Conservation (phyloP, 1,140 invertebrate species). For the Drosophila insularis region DNA sequence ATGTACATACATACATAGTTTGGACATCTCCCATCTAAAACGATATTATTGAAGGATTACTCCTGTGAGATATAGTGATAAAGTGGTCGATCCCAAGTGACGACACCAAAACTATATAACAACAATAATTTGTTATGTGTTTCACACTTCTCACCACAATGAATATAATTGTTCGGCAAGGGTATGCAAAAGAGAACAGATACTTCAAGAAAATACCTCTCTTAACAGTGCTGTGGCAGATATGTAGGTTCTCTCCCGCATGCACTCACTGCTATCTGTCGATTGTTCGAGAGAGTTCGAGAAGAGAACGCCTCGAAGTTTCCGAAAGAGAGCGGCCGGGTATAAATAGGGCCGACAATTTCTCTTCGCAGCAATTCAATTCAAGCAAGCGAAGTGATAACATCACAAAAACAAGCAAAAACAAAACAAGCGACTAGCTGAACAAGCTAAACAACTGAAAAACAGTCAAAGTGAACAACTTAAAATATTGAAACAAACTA, state of each 20-base stretch:
- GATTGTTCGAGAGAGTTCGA: conserved; percentile 35
- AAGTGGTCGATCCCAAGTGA: too few relatives aligned
- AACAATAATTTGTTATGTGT: too few relatives aligned
- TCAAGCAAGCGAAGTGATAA: conserved; percentile 62
- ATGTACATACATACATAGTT: too few relatives aligned
- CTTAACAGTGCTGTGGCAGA: not conserved
- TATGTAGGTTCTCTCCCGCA: conserved; percentile 8
- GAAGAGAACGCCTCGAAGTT: conserved; percentile 56
- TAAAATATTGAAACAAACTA: not conserved
- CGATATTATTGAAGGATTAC: too few relatives aligned
- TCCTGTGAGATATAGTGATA: too few relatives aligned
- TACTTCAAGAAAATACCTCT: not conserved
- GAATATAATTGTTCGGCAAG: not conserved
- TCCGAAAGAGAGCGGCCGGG: conserved; percentile 44
- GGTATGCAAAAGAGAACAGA: not conserved
- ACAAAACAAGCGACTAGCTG: conserved; percentile 31
- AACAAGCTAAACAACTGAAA: conserved; percentile 35
- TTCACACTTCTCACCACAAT: too few relatives aligned
- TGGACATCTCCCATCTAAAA: too few relatives aligned
- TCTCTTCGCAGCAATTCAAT: conserved; percentile 58
- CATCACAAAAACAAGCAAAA: conserved; percentile 58
- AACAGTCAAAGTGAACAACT: conserved; percentile 10
- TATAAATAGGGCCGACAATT: conserved; percentile 60
- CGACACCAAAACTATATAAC: too few relatives aligned
- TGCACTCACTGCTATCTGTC: not conserved